Conservation (phyloP, 2,888 invertebrate genomes). For the Eurois occulta region DNA sequence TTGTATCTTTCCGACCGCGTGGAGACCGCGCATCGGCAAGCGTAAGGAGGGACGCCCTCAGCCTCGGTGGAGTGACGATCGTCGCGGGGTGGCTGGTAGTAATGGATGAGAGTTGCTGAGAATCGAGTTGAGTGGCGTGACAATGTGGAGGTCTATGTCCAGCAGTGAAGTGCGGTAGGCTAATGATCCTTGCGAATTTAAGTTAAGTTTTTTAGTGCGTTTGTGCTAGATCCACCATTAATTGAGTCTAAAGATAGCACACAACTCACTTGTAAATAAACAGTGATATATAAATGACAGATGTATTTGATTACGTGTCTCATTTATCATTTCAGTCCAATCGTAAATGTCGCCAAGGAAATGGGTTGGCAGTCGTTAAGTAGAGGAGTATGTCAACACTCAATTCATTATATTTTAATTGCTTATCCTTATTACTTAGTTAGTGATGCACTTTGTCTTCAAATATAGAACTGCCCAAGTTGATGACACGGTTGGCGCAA, state of each 20-base stretch:
- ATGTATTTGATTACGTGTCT: conserved; percentile 21
- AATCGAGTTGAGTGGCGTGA: no score
- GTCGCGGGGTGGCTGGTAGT: no score
- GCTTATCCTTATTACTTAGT: conserved; percentile 17
- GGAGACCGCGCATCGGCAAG: no score
- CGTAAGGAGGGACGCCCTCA: no score
- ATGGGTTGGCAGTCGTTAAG: conserved; percentile 32
- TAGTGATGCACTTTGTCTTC: conserved; percentile 20
- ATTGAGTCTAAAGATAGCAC: not conserved
- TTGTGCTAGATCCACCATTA: not conserved
- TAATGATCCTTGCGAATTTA: no score
- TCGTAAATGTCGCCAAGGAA: conserved; percentile 37
- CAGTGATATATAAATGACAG: conserved; percentile 33
- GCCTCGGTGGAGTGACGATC: no score
- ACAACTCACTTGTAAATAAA: conserved; percentile 11
- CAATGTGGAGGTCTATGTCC: no score
- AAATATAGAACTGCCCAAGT: not conserved
- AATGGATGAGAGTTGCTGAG: no score
- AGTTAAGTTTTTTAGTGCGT: not conserved
- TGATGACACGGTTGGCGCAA: not conserved
- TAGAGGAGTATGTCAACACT: conserved; percentile 16
- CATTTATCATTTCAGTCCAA: conserved; percentile 24
- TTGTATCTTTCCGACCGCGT: no score
- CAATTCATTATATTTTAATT: conserved; percentile 43
- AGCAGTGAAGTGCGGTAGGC: no score